Evolutionary conservation across 2,888 invertebrate genomes (phyloP), one percentile per base, ranked within the genome.

Genomic region (Ectemnius cavifrons): DNA sequence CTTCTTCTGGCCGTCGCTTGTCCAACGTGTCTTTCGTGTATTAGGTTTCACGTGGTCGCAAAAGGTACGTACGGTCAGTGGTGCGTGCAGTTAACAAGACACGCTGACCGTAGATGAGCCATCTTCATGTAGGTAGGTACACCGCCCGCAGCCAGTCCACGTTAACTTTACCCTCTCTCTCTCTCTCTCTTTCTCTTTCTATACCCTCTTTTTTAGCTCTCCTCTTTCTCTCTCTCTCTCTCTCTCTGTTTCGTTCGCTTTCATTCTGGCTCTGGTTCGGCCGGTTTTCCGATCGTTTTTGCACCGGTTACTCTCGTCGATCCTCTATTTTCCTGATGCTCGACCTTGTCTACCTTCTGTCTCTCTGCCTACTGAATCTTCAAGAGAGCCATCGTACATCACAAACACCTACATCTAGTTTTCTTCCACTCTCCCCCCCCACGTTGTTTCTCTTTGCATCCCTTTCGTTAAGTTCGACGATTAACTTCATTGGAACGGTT

Each of bases 11-110:
- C 37, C 71, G n/a, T 23, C 56, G 49, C 27, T 63, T 47, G 56
- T 63, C 64, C 74, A 64, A 77, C 71, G 75, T 73, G 84, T 79
- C 80, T 84, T 82, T 78, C 77, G 75, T 78, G 79, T 86, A 87
- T 87, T 87, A 77, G 79, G 83, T 87, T 87, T 86, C 87, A 84
- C 84, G 82, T 79, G 75, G 81, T 83, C 77, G 79, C 73, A 71
- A 79, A 77, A 80, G 80, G 71, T 80, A 80, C 72, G 77, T 82
- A 78, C 78, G 80, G 71, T 70, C 85, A 87, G 80, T 82, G 80
- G 84, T 83, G 86, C 86, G 86, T 87, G 83, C 83, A 73, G 79
- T 73, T 81, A 86, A 86, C 87, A 87, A 86, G 87, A 81, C 81
- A 77, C 79, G 77, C 65, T 75, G 52, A 73, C 67, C 75, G 78